Evolutionary conservation across 2,888 invertebrate genomes (phyloP), one percentile per base, ranked within the genome.

Genomic region (Andrena minutula): DNA sequence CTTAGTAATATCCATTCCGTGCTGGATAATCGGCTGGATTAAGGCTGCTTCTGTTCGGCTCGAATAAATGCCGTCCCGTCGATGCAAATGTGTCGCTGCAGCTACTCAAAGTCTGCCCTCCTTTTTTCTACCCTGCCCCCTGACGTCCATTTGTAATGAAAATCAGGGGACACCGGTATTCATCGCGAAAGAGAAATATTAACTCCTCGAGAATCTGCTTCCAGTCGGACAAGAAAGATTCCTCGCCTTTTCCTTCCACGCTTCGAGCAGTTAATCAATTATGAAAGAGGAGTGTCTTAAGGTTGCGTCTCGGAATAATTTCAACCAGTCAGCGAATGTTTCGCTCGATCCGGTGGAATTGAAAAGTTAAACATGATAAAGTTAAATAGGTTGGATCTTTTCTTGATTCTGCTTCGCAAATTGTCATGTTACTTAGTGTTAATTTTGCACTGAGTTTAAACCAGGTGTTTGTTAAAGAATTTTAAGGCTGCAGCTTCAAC

Each of bases 1-100:
- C 78, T 65, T 61, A 49, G 64, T 53, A 75, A 85, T 85, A 79
- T 79, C 79, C 74, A 69, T 82, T 84, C 65, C 58, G 64, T 64
- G 71, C 53, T 53, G 49, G 71, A 80, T 78, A 75, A 78, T 75
- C 78, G 10, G 30, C n/a, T n/a, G 26, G n/a, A 68, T 63, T 63
- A 56, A 61, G 51, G 6, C 20, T 10, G 12, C 7, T 53, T 16
- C 32, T n/a, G 35, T 16, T 12, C 10, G 8, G 7, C 28, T 28
- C 6, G 32, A 60, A 20, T 7, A 23, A 56, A 56, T 56, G 3
- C 4, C 10, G 7, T 35, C 16, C 16, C 23, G 12, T 32, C 47
- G 49, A 60, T 60, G 49, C 5, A 60, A 32, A 69, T 60, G 12
- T 28, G 32, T 56, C 56, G 26, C 20, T 56, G 2, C 30, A 12